Evolutionary conservation across 2,888 invertebrate species (phyloP).

Genomic region (Rugalucina vietnamica): DNA sequence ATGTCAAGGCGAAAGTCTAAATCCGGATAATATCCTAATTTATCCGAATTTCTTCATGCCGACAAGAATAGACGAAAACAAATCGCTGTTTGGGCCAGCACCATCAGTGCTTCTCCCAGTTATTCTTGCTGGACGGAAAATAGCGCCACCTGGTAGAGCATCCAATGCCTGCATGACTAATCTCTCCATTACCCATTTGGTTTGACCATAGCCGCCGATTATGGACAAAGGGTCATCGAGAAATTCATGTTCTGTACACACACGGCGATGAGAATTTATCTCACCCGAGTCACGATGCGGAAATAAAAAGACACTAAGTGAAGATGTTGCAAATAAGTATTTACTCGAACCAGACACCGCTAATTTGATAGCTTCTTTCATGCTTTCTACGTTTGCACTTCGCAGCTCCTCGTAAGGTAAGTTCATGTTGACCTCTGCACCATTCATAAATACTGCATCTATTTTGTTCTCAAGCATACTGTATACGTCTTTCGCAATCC

Average conservation of each 20-base stretch:
- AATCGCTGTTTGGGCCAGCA: neutral
- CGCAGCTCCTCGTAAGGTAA: constrained; percentile 55
- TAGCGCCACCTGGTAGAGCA: neutral
- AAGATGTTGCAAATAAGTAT: constrained; percentile 56
- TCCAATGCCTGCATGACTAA: neutral
- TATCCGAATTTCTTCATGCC: neutral
- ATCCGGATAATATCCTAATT: neutral
- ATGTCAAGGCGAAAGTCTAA: neutral
- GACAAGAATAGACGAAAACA: neutral
- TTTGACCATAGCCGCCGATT: neutral
- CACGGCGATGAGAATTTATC: no score
- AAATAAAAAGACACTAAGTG: constrained; percentile 60
- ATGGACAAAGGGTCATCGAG: neutral
- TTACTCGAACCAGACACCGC: constrained; percentile 56
- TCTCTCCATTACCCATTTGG: neutral
- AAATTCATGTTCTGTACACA: neutral
- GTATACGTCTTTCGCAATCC: constrained; percentile 57
- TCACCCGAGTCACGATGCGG: constrained; percentile 16
- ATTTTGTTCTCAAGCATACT: constrained; percentile 37
- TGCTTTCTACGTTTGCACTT: constrained; percentile 54
- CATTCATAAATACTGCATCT: constrained; percentile 62
- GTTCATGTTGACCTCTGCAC: constrained; percentile 63
- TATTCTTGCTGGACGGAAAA: neutral
- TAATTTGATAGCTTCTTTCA: constrained; percentile 55
- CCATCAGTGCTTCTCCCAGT: neutral